phyloP scores from a whole-genome alignment of 2,113 vertebrate species.

The Polypterus bichir region DNA sequence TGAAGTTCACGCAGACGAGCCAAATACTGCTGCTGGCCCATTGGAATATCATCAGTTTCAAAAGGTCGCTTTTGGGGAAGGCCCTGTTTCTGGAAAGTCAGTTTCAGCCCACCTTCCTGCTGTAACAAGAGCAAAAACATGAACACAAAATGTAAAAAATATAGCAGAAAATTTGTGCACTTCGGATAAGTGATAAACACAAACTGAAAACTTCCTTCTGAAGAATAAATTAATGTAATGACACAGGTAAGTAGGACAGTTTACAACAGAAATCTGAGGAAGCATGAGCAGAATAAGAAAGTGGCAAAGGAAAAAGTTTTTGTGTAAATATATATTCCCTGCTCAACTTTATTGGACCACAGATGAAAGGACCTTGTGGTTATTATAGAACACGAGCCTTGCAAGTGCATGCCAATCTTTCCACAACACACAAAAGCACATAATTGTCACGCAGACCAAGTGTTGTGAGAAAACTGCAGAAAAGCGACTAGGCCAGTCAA shows the following conservation, averaged over 20 bases:
- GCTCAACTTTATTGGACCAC: no score
- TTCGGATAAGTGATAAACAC: no score
- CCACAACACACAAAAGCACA: constrained; percentile 14
- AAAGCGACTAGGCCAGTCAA: constrained; percentile 27
- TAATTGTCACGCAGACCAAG: background rate
- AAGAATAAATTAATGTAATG: no score
- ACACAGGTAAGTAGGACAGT: no score
- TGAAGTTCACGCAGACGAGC: constrained; percentile 83
- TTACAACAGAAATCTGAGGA: no score
- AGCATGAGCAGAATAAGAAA: no score
- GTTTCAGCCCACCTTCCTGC: constrained; percentile 93
- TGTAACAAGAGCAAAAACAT: constrained; percentile 21
- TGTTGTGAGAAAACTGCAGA: background rate
- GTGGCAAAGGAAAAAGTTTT: no score
- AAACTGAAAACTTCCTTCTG: no score
- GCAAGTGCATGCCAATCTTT: constrained; percentile 9
- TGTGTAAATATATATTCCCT: no score
- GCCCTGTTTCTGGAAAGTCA: constrained; percentile 97
- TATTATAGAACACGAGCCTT: no score
- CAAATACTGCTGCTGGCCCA: constrained; percentile 87
- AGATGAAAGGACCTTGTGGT: no score
- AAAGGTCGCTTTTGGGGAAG: constrained; percentile 77
- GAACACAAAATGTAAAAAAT: background rate
- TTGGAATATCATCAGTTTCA: constrained; percentile 66
- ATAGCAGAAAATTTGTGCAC: no score